phyloP scores from a whole-genome alignment of 2,888 invertebrate genomes.

The Nephrotoma appendiculata region DNA sequence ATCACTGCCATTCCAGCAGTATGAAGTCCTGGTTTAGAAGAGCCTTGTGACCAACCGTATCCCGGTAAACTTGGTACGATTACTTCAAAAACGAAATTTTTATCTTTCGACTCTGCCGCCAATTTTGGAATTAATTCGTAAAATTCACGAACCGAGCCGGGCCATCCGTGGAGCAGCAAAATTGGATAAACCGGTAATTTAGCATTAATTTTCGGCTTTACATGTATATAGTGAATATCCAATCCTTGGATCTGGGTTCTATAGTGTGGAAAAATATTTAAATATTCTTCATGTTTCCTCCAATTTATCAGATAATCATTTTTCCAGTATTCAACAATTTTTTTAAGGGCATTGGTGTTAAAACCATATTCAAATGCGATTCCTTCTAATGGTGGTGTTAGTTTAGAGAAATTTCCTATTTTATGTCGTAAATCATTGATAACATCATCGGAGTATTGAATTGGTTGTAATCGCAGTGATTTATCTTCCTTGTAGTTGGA shows the following conservation, averaged over 20 bases:
- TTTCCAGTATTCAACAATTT: conserved; percentile 64
- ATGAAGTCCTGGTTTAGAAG: conserved; percentile 42
- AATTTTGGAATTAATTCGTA: conserved; percentile 57
- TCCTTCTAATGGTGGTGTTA: conserved; percentile 46
- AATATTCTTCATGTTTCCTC: conserved; percentile 45
- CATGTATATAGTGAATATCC: conserved; percentile 53
- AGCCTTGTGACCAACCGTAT: conserved; percentile 31
- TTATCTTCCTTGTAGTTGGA: conserved; percentile 7
- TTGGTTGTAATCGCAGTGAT: conserved; percentile 7
- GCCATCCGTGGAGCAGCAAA: conserved; percentile 73
- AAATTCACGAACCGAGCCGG: conserved; percentile 76
- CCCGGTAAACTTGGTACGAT: conserved; percentile 38
- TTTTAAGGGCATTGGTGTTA: conserved; percentile 49
- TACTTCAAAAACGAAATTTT: conserved; percentile 42
- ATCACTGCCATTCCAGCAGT: conserved; percentile 39
- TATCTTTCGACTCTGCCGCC: conserved; percentile 32
- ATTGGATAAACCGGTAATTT: conserved; percentile 29
- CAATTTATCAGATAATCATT: conserved; percentile 53
- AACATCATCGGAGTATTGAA: conserved; percentile 19
- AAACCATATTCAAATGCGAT: conserved; percentile 69
- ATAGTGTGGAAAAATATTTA: conserved; percentile 66
- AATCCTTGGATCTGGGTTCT: conserved; percentile 56
- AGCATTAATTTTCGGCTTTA: conserved; percentile 37
- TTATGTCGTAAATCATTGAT: not conserved
- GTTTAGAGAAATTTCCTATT: conserved; percentile 29